Evolutionary conservation across 1,140 invertebrate genomes (phyloP).

Genomic region (Galendromus occidentalis): DNA sequence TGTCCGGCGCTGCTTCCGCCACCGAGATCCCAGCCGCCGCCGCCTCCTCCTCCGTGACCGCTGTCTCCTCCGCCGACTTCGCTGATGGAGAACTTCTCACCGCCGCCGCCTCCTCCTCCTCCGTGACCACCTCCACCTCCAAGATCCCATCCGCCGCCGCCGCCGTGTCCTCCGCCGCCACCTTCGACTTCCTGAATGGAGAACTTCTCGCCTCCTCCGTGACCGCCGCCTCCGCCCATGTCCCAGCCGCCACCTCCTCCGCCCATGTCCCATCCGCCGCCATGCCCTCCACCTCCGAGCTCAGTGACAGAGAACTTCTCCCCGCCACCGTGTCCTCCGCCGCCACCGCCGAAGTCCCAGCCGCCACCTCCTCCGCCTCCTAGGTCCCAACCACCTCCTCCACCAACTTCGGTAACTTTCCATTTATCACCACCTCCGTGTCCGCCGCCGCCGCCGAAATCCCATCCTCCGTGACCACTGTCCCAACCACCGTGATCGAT

Average conservation of each 20-base stretch:
- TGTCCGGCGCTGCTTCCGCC: too few species aligned
- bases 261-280: not conserved
- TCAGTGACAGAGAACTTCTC: not conserved
- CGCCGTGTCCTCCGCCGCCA: constrained; percentile 15
- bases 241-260: not conserved
- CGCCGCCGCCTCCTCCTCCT: not conserved
- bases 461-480: not conserved
- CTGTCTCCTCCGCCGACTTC: not conserved
- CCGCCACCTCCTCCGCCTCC: constrained; percentile 16
- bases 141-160: constrained; percentile 9
- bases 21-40: not conserved
- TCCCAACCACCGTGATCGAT: constrained; percentile 7
- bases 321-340: not conserved
- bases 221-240: not conserved
- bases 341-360: not conserved
- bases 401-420: constrained; percentile 13
- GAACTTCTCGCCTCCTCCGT: not conserved
- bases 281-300: not conserved
- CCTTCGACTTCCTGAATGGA: not conserved
- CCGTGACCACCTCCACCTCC: constrained; percentile 16
- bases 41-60: not conserved
- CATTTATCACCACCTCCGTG: constrained; percentile 2
- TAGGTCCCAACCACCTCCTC: constrained; percentile 9
- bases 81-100: not conserved
- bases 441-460: not conserved